A percentile compares a stretch with the other conserved stretches of the same genome.
Conservation (phyloP, 2,888 invertebrate species). For the Pandemis heparana region DNA sequence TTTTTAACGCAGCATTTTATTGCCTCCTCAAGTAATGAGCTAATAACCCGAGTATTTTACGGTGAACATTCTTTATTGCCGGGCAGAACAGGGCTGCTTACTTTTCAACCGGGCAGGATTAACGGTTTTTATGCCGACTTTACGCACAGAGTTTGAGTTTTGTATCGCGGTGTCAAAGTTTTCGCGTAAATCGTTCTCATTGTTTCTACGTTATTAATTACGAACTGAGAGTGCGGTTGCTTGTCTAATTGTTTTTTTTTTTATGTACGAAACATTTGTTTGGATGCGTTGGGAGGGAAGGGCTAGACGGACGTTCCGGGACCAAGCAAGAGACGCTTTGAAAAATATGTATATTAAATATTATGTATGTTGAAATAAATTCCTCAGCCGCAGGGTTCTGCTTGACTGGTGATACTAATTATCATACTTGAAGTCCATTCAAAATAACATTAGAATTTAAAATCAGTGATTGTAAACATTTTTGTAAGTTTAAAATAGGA, state of each 20-base stretch:
- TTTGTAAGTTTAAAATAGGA: too few species aligned
- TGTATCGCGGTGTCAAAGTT: slow-evolving; percentile 42
- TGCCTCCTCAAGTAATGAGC: slow-evolving; percentile 39
- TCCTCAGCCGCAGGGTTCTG: too few species aligned
- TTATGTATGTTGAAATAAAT: too few species aligned
- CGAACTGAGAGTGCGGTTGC: slow-evolving; percentile 30
- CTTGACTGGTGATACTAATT: too few species aligned
- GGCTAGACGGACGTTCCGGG: too few species aligned
- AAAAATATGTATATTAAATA: too few species aligned
- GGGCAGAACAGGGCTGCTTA: slow-evolving; percentile 36
- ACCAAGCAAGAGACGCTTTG: too few species aligned
- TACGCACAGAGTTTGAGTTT: slow-evolving; percentile 37
- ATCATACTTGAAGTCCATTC: too few species aligned
- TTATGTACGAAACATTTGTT: neutral
- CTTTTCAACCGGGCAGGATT: slow-evolving; percentile 40
- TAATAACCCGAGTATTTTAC: slow-evolving; percentile 38
- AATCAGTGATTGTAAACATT: too few species aligned
- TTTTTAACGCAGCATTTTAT: slow-evolving; percentile 34
- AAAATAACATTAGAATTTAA: too few species aligned
- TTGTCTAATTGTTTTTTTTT: slow-evolving; percentile 4
- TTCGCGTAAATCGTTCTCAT: slow-evolving; percentile 37
- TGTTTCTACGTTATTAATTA: slow-evolving; percentile 38
- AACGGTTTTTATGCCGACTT: slow-evolving; percentile 38
- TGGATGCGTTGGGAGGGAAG: neutral
- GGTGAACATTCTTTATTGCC: slow-evolving; percentile 38